Evolutionary conservation across 2,113 vertebrate genomes (phyloP), one percentile per base, ranked within the genome.

Genomic region (Pseudorectes ferrugineus): DNA sequence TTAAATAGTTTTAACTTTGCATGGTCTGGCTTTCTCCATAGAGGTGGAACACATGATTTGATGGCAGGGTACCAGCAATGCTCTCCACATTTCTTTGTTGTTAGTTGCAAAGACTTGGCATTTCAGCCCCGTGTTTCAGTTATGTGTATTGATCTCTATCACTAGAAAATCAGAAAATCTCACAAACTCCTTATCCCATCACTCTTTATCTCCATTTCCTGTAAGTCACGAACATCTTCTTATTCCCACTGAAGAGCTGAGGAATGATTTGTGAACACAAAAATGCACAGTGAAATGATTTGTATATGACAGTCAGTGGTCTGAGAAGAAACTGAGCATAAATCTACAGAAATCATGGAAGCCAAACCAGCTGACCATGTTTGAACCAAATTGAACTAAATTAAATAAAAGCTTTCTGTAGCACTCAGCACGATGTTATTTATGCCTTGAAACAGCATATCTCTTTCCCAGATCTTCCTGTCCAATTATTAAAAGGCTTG

Each of bases 401-500:
- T 93, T 66, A 88, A 93, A 88, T 80, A 77, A 85, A 70, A 49
- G 33, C 45, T 74, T 91, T 92, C 76, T 94, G 75, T 67, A 67
- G 59, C 40, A 74, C 52, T 87, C 63, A 85, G 84, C 49, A 77
- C 0, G 0, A 83, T 87, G 31, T 21, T 92, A 85, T 93, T 85
- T 89, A 95, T 92, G 76, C 59, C 28, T 81, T 87, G 51, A 91
- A 96, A 92, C 5, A 75, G 29, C 54, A 7, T 78, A 88, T 96
- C 68, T 85, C 43, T 72, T 89, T 62, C 48, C 80, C 85, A 93
- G 54, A 93, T 90, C 77, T 95, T 88, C 70, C 88, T 88, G 58
- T 90, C 67, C 67, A 91, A 77, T 88, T 93, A 93, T 97, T 92
- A 89, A 93, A 91, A 95, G 55, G 23, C 59, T 91, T 94, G 83